Percentiles rank a stretch among this genome's conserved stretches.
Evolutionary conservation across 2,888 invertebrate genomes (phyloP).

Genomic region (Apoda limacodes): DNA sequence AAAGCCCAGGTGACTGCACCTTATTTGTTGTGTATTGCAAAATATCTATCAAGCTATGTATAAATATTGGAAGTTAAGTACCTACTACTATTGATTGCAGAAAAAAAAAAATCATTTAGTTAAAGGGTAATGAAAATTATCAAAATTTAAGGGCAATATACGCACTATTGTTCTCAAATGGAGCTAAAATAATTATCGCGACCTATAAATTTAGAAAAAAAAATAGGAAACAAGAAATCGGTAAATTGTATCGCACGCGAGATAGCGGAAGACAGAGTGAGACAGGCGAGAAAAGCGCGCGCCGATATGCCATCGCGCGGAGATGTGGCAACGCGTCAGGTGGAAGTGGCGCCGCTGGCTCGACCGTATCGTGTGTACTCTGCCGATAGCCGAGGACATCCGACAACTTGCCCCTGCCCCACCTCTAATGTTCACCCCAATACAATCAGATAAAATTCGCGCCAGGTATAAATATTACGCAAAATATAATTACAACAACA

Average conservation of each 20-base stretch:
- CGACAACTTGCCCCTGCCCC: slow-evolving; percentile 35
- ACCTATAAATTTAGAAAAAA: too few relatives aligned
- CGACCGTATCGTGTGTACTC: slow-evolving; percentile 37
- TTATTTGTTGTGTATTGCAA: too few relatives aligned
- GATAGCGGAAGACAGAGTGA: slow-evolving; percentile 61
- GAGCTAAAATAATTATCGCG: slow-evolving; percentile 67
- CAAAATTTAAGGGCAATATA: too few relatives aligned
- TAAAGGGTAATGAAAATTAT: too few relatives aligned
- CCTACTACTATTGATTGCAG: too few relatives aligned
- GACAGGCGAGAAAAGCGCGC: slow-evolving; percentile 45
- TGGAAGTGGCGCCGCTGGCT: slow-evolving; percentile 45
- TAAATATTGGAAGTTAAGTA: too few relatives aligned
- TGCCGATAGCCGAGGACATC: slow-evolving; percentile 32
- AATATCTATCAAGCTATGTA: too few relatives aligned
- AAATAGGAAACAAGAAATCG: slow-evolving; percentile 67
- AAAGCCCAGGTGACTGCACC: too few relatives aligned
- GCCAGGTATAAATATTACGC: slow-evolving; percentile 68
- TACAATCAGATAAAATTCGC: slow-evolving; percentile 69
- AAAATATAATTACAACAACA: too few relatives aligned
- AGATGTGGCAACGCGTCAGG: slow-evolving; percentile 68
- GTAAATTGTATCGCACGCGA: slow-evolving; percentile 63
- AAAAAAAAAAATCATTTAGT: too few relatives aligned
- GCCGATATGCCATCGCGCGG: slow-evolving; percentile 42
- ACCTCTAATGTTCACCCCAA: slow-evolving; percentile 63
- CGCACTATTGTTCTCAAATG: slow-evolving; percentile 56